Conservation (phyloP, 2,888 invertebrate species). For the Cenopis cana region DNA sequence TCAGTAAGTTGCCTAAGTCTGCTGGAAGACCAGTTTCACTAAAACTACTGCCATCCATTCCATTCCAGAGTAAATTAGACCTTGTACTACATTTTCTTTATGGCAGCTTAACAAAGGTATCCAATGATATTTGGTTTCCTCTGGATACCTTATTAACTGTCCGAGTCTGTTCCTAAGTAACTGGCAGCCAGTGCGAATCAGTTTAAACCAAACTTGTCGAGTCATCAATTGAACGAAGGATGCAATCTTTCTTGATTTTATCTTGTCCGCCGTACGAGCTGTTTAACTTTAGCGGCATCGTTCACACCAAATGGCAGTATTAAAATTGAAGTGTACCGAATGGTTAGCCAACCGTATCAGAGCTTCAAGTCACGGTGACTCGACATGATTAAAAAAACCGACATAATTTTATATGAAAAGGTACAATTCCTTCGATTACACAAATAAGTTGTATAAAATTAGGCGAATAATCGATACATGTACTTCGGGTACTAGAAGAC, state of each 20-base stretch:
- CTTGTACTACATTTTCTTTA: background rate
- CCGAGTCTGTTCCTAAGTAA: slow-evolving; percentile 8
- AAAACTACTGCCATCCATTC: too few relatives aligned
- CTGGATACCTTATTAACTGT: background rate
- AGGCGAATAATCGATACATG: too few relatives aligned
- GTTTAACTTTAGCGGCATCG: background rate
- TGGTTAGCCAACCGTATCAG: background rate
- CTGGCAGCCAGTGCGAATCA: slow-evolving; percentile 5
- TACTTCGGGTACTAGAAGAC: too few relatives aligned
- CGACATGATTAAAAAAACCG: too few relatives aligned
- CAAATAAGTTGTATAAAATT: too few relatives aligned
- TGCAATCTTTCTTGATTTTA: slow-evolving; percentile 18
- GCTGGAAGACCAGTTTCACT: too few relatives aligned
- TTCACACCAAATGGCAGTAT: background rate
- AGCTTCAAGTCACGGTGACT: too few relatives aligned
- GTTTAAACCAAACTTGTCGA: background rate
- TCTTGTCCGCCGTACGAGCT: slow-evolving; percentile 6
- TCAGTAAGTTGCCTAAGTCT: background rate
- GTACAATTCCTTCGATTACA: too few relatives aligned
- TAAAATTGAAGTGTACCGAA: background rate
- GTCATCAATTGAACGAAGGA: slow-evolving; percentile 5
- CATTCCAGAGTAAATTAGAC: background rate
- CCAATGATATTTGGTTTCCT: slow-evolving; percentile 10
- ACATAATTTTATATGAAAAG: too few relatives aligned
- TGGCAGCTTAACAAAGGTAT: background rate